These are phyloP conservation scores for Reticulitermes speratus DNA, from an alignment of 1,140 invertebrate genomes.

Conservation along the genomic window DNA sequence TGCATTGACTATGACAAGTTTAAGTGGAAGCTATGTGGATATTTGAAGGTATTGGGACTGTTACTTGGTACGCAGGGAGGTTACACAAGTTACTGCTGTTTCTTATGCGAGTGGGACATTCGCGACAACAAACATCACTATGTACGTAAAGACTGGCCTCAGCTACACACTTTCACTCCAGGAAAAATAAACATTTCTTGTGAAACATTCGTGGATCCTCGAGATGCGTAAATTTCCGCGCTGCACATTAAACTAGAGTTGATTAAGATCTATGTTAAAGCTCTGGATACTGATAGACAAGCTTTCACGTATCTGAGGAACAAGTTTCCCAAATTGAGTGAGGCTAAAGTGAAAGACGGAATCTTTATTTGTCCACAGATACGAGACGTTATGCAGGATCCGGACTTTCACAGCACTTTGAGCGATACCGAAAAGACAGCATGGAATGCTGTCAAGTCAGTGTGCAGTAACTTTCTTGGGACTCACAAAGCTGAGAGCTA, in stretches of 20 bases:
- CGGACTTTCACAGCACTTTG: slow-evolving; percentile 30
- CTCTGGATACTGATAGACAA: slow-evolving; percentile 41
- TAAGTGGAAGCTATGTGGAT: slow-evolving; percentile 31
- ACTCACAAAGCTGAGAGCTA: no score
- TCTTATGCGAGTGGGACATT: no score
- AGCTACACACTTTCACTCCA: no score
- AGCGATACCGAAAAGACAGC: slow-evolving; percentile 34
- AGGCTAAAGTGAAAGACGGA: slow-evolving; percentile 43
- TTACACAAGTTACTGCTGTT: background rate
- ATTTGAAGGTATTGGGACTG: slow-evolving; percentile 34
- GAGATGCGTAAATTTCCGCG: no score
- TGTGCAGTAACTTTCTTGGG: slow-evolving; percentile 1
- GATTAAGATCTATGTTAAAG: slow-evolving; percentile 49
- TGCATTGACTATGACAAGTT: background rate
- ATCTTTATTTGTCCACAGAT: slow-evolving; percentile 43
- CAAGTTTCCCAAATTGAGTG: slow-evolving; percentile 40
- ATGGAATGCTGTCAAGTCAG: slow-evolving; percentile 35
- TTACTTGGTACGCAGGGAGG: slow-evolving; percentile 36
- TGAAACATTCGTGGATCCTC: no score
- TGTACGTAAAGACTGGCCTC: no score
- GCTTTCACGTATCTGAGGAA: slow-evolving; percentile 42
- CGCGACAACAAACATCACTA: no score
- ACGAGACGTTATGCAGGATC: slow-evolving; percentile 38
- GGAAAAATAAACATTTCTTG: no score
- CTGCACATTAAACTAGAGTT: slow-evolving; percentile 43